Conservation (phyloP, 2,113 vertebrate genomes). For the Tyrannus savana region DNA sequence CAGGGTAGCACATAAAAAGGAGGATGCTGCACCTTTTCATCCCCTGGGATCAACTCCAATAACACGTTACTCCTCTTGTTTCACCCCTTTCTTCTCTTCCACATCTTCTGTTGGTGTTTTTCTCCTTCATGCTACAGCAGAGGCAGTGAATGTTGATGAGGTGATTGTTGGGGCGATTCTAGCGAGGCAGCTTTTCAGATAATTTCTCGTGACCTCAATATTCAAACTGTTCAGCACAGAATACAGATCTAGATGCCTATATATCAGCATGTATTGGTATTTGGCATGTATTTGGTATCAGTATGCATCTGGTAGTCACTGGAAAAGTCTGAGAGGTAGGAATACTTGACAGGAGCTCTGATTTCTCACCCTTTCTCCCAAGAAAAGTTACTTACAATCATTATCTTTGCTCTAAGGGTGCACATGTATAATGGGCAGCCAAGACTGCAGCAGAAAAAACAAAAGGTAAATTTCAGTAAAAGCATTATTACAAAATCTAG, state of each 20-base stretch:
- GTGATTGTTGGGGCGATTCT: not conserved
- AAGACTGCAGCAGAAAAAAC: constrained; percentile 16
- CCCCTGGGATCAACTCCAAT: not conserved
- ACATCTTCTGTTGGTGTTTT: not conserved
- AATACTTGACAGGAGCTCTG: not conserved
- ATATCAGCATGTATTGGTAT: not conserved
- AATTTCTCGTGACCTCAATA: not conserved
- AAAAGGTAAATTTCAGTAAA: constrained; percentile 65
- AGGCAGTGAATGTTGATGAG: not conserved
- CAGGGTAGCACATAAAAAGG: not conserved
- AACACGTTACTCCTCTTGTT: not conserved
- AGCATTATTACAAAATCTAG: constrained; percentile 62
- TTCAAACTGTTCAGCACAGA: not conserved
- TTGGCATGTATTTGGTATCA: not conserved
- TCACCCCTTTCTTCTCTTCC: not conserved
- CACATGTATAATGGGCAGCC: not conserved
- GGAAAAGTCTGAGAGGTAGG: not conserved
- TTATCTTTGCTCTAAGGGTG: constrained; percentile 5
- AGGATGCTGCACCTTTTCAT: not conserved
- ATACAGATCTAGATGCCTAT: not conserved
- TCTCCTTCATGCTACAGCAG: not conserved
- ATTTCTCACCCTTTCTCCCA: not conserved
- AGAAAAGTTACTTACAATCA: not conserved
- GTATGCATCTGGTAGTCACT: not conserved
- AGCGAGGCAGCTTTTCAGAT: not conserved